A percentile compares a stretch with the other conserved stretches of the same genome.
Evolutionary conservation across 2,888 invertebrate genomes (phyloP).

Genomic region (Erebia epiphron): DNA sequence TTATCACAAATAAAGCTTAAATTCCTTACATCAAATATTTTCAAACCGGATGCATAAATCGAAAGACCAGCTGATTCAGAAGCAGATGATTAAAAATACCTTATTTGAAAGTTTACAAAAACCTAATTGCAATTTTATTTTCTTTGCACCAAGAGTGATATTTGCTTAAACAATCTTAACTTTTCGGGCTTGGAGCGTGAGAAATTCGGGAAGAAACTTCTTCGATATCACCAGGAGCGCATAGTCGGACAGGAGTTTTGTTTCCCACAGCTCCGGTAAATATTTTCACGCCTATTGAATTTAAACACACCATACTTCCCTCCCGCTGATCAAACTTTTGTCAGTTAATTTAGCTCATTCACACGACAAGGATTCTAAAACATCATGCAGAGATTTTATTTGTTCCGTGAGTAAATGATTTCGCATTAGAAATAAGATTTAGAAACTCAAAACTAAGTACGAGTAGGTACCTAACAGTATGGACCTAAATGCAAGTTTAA

Average conservation of each 20-base stretch:
- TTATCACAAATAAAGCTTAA: constrained; percentile 9
- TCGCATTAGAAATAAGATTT: neutral
- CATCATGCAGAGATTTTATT: neutral
- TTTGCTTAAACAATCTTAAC: constrained; percentile 31
- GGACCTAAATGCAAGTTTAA: no score
- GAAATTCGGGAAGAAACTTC: constrained; percentile 82
- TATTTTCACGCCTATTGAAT: constrained; percentile 47
- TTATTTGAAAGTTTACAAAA: constrained; percentile 17
- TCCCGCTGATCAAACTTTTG: neutral
- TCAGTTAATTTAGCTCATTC: constrained; percentile 3
- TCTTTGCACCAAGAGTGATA: constrained; percentile 38
- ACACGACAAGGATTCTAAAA: neutral
- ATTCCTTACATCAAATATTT: constrained; percentile 18
- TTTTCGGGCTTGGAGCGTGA: constrained; percentile 73
- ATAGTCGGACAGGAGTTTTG: constrained; percentile 53
- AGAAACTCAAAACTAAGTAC: neutral
- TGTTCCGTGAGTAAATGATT: neutral
- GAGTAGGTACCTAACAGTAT: neutral
- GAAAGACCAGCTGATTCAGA: constrained; percentile 58
- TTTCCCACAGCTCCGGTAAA: constrained; percentile 59
- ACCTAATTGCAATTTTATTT: constrained; percentile 43
- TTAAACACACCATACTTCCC: constrained; percentile 15
- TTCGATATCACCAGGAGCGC: constrained; percentile 71
- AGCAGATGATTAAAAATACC: constrained; percentile 34
- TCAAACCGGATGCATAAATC: constrained; percentile 53